These are phyloP conservation scores for Zele albiditarsus DNA, from an alignment of 2,888 invertebrate species.

Conservation along the genomic window DNA sequence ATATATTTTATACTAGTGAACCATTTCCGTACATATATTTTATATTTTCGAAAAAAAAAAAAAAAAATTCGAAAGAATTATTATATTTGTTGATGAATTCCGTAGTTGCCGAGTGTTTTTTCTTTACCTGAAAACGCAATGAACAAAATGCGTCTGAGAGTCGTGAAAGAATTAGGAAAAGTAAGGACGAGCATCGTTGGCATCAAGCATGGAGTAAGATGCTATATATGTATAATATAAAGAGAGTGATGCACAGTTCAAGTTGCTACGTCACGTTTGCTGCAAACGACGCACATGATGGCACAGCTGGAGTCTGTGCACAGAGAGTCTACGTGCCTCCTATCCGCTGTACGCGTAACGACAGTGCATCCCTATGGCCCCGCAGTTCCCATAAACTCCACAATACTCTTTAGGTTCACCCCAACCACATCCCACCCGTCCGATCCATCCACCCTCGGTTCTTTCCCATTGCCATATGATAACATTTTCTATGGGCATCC, in stretches of 20 bases:
- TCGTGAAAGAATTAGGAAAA: not conserved
- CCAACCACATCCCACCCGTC: conserved; percentile 1
- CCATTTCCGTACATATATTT: no score
- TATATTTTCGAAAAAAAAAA: no score
- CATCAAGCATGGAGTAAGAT: conserved; percentile 10
- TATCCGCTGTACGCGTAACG: conserved; percentile 50
- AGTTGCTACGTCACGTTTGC: conserved; percentile 70
- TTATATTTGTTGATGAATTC: no score
- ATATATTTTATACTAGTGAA: no score
- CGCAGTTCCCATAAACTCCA: conserved; percentile 50
- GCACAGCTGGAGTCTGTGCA: conserved; percentile 69
- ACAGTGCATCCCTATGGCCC: conserved; percentile 46
- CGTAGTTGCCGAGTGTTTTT: not conserved
- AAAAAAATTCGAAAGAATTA: not conserved
- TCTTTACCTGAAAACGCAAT: not conserved
- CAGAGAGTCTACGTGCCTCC: conserved; percentile 66
- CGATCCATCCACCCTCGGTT: not conserved
- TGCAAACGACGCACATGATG: conserved; percentile 69
- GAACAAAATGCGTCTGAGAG: not conserved
- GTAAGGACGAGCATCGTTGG: not conserved
- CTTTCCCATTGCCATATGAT: no score
- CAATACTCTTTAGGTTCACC: conserved; percentile 40
- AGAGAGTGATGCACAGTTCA: conserved; percentile 49
- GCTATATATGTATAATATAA: conserved; percentile 4
- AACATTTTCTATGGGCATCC: no score